Evolutionary conservation across 2,113 vertebrate genomes (phyloP).

Genomic region (Microcebus lehilahytsara): DNA sequence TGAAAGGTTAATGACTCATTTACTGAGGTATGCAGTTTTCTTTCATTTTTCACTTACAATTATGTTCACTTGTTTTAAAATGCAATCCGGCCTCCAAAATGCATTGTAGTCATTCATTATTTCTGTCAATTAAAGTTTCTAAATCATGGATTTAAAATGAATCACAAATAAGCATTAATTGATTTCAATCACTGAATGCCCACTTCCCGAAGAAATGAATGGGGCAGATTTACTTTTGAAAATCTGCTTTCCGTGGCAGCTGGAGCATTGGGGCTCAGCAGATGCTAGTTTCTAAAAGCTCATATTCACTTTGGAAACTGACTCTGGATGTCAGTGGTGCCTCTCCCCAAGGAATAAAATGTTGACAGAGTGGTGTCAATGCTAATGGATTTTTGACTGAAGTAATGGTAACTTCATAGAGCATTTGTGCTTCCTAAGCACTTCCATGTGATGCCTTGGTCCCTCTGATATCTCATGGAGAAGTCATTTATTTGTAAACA

Average conservation of each 20-base stretch:
- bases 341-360: not conserved
- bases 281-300: slow-evolving; percentile 58
- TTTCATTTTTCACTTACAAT: slow-evolving; percentile 83
- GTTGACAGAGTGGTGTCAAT: not conserved
- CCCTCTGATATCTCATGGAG: not conserved
- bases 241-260: slow-evolving; percentile 55
- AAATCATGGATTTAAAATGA: slow-evolving; percentile 77
- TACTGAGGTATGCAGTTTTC: slow-evolving; percentile 77
- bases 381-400: slow-evolving; percentile 41
- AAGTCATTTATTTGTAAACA: not conserved
- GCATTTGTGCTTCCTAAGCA: not conserved
- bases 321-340: not conserved
- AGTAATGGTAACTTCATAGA: not conserved
- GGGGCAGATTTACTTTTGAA: slow-evolving; percentile 60
- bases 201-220: slow-evolving; percentile 58
- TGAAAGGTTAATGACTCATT: slow-evolving; percentile 84
- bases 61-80: slow-evolving; percentile 81
- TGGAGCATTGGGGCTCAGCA: slow-evolving; percentile 54
- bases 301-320: not conserved
- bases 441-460: not conserved
- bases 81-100: slow-evolving; percentile 64
- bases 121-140: slow-evolving; percentile 84
- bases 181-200: slow-evolving; percentile 59
- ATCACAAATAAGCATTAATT: slow-evolving; percentile 78
- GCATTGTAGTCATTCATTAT: slow-evolving; percentile 76